Evolutionary conservation across 2,888 invertebrate species (phyloP), one percentile per base, ranked within the genome.

Genomic region (Imbricaverruca yamaguchii): DNA sequence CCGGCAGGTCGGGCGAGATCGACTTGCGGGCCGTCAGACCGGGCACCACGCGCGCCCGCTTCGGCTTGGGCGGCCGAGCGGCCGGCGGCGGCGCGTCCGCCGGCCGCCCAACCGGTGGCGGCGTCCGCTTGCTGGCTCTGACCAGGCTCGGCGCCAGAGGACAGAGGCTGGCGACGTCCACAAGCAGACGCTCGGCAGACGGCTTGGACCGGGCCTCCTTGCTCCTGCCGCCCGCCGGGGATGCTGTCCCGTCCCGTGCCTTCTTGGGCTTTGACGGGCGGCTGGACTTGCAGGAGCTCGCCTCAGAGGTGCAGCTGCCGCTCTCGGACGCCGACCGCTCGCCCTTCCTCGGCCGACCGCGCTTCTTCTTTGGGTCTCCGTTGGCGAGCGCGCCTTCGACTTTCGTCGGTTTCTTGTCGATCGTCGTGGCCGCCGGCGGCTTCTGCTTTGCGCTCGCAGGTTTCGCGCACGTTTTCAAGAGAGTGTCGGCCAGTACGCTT

Each of bases 1-100:
- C n/a, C 25, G 25, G 25, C 57, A 63, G 82, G 82, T 74, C 81
- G 61, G 25, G 81, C 77, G 59, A 81, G 81, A 39, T 81, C 81
- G 63, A 80, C 25, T 63, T 81, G 25, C 81, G 23, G 1, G 59
- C 78, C 77, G 56, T 81, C 81, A 53, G 74, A 9, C 74, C 74
- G 18, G 74, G 74, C 74, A 74, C 74, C 74, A 74, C 74, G 18
- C 74, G 74, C 69, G 69, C 39, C 69, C 69, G 69, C 7, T 15
- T 25, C 15, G 74, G 53, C 53, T 74, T 74, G 53, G 23, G 23
- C 13, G 15, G 39, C 18, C 53, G 53, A 0, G 74, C 74, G 74
- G 53, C 23, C 15, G 74, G 53, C 53, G 74, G 53, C 18, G 53
- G 74, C 15, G 74, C 13, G 53, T 74, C 74, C 7, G 74, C 53